Evolutionary conservation across 2,888 invertebrate genomes (phyloP).

Genomic region (Diarsia mendica): DNA sequence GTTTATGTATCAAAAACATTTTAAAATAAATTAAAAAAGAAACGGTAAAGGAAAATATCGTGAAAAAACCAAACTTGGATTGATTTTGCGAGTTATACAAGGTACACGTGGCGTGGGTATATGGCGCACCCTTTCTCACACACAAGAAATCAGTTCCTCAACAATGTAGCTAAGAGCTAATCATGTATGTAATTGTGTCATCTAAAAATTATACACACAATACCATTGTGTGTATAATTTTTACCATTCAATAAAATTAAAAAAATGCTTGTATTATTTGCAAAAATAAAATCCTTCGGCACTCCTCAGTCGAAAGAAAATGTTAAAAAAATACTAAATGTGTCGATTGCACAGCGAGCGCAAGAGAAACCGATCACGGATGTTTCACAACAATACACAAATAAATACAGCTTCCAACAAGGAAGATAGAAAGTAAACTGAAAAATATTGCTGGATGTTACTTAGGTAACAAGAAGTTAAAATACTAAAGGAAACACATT

Average conservation of each 20-base stretch:
- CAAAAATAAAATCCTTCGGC: background rate
- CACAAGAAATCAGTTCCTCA: too few species aligned
- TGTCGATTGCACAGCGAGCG: constrained; percentile 65
- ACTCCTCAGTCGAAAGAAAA: background rate
- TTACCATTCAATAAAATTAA: too few species aligned
- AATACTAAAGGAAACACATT: background rate
- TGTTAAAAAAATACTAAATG: constrained; percentile 63
- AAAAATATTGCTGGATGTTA: constrained; percentile 29
- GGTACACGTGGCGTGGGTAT: too few species aligned
- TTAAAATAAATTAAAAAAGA: too few species aligned
- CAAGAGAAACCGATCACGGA: constrained; percentile 73
- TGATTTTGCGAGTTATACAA: fast-evolving
- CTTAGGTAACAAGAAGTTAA: background rate
- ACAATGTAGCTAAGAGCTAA: too few species aligned
- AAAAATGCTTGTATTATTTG: too few species aligned
- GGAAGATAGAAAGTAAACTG: constrained; percentile 8
- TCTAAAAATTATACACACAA: too few species aligned
- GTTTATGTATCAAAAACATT: too few species aligned
- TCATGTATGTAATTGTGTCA: too few species aligned
- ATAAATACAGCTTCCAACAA: constrained; percentile 45
- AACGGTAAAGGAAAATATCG: background rate
- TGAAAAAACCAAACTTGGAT: background rate
- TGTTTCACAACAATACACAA: constrained; percentile 68
- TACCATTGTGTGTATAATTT: too few species aligned
- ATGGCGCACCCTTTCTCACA: too few species aligned